Conservation (phyloP, 2,888 invertebrate species). For the Mesochorus sp. region DNA sequence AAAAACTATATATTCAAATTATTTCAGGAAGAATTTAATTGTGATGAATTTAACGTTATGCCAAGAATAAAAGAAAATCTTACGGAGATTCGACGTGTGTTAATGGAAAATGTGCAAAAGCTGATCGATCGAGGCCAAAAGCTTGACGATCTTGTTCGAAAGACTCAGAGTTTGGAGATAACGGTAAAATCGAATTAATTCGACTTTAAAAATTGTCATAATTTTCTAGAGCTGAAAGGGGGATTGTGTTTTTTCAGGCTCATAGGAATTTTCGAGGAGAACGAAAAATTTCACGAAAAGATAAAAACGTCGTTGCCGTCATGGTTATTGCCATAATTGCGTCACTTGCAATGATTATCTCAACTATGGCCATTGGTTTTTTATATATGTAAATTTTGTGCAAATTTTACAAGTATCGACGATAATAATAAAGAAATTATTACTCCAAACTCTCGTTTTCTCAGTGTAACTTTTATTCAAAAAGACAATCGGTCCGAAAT, state of each 20-base stretch:
- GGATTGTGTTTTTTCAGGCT: conserved; percentile 66
- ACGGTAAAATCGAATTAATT: conserved; percentile 64
- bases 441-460: too few relatives aligned
- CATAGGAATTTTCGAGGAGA: conserved; percentile 67
- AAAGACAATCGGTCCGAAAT: too few relatives aligned
- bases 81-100: conserved; percentile 67
- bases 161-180: conserved; percentile 72
- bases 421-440: background rate
- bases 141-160: conserved; percentile 73
- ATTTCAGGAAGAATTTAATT: conserved; percentile 68
- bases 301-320: conserved; percentile 55
- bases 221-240: too few relatives aligned
- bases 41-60: conserved; percentile 54
- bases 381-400: conserved; percentile 60
- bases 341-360: conserved; percentile 50
- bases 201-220: background rate
- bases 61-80: conserved; percentile 68
- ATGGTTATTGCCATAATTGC: conserved; percentile 40
- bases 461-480: too few relatives aligned
- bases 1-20: background rate
- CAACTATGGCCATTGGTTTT: conserved; percentile 58
- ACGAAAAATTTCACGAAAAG: conserved; percentile 56
- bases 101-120: conserved; percentile 73
- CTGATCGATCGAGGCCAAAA: conserved; percentile 72
- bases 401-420: background rate